Base-by-base conservation (phyloP, 1,140 invertebrate genomes). In the Ganaspis sp. region DNA sequence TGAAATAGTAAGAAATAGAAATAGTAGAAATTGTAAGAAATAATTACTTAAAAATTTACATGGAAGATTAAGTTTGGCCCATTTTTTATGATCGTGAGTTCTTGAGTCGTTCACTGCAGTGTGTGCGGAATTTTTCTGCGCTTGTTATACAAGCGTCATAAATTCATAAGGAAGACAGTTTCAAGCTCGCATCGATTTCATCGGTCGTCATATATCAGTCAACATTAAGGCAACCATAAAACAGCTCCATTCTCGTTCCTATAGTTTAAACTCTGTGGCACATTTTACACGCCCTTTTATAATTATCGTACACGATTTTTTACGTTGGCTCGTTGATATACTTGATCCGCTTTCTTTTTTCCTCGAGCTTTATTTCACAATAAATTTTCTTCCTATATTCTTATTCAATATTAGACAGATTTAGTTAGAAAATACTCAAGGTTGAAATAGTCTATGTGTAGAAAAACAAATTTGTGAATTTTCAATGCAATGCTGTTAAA, bases 151-250 rank as follows among this genome's bases (percentile, higher is more conserved):
- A 81, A 83, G 70, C 45, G 54, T 54, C 74, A 72, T 85, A 85
- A 87, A 87, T 75, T 82, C 80, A 85, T 79, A 86, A 86, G 83
- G 84, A 87, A 85, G 81, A 82, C 74, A 70, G 58, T 26, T 70
- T 69, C 42, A 74, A 58, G 73, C 79, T 81, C 81, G 84, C 82
- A 77, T 76, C 83, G 86, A 87, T 88, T 86, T 84, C 84, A 88
- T 86, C 82, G 83, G 81, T 82, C 81, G 80, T 79, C 84, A 81
- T 88, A 86, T 85, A 85, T 83, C 78, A 84, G 81, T 82, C 79
- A 53, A 77, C 81, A 83, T 85, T 87, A 87, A 87, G 83, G 73
- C 82, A 81, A 72, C 86, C 87, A 83, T 89, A 87, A 88, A 88
- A 83, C 81, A 80, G 72, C 72, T 58, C 77, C 73, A 23, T 74